phyloP scores from a whole-genome alignment of 2,797 vertebrate genomes.

The Scolopax bukidnonensis region DNA sequence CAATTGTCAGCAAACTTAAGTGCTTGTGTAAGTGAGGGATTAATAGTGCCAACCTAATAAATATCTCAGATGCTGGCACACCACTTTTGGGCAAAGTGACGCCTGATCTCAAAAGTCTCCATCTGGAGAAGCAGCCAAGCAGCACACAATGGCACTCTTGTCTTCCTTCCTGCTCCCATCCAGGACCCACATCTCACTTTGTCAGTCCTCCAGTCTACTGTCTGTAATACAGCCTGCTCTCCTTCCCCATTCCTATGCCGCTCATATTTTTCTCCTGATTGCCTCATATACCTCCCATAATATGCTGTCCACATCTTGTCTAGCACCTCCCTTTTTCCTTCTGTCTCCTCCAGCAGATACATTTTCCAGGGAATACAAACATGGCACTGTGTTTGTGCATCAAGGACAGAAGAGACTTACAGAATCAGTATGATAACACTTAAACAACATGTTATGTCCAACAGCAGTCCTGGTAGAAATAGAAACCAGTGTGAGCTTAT shows the following conservation, averaged over 20 bases:
- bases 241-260: not conserved
- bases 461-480: not conserved
- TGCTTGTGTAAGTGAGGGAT: not conserved
- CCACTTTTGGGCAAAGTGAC: not conserved
- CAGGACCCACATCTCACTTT: not conserved
- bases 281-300: not conserved
- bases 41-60: not conserved
- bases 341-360: not conserved
- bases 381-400: not conserved
- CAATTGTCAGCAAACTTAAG: not conserved
- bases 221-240: not conserved
- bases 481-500: not conserved
- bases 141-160: not conserved
- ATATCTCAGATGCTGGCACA: not conserved
- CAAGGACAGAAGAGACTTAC: not conserved
- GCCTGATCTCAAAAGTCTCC: not conserved
- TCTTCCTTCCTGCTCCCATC: rapidly evolving
- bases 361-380: not conserved
- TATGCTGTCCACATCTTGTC: not conserved
- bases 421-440: not conserved
- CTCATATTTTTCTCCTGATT: not conserved
- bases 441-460: not conserved
- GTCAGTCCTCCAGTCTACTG: not conserved
- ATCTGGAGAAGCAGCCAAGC: slow-evolving; percentile 30
- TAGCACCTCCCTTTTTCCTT: not conserved